These are phyloP conservation scores for Sebastolobus altivelis DNA, from an alignment of 2,797 vertebrate species.

Conservation along the genomic window DNA sequence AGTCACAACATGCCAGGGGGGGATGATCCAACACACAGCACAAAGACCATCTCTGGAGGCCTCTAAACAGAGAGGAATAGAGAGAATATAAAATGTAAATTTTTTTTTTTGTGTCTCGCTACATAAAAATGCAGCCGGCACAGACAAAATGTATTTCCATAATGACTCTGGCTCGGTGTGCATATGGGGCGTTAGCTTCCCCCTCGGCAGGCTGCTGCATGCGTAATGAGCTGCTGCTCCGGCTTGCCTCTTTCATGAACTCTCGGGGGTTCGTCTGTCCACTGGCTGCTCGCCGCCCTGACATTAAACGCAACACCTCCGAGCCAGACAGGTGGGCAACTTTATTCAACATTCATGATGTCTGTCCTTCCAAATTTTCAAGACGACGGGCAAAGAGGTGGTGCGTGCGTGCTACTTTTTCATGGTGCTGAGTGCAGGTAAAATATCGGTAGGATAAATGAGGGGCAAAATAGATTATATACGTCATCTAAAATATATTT, in stretches of 20 bases:
- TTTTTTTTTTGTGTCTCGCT: slow-evolving; percentile 46
- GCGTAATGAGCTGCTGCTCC: slow-evolving; percentile 65
- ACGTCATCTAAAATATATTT: not conserved
- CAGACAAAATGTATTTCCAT: slow-evolving; percentile 75
- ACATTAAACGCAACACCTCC: slow-evolving; percentile 69
- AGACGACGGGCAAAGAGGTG: not conserved
- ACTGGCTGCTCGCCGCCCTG: slow-evolving; percentile 27
- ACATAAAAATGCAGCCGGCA: slow-evolving; percentile 65
- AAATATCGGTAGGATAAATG: slow-evolving; percentile 7
- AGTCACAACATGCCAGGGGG: slow-evolving; percentile 34
- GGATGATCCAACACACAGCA: slow-evolving; percentile 37
- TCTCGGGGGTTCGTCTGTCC: slow-evolving; percentile 60
- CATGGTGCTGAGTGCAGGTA: not conserved
- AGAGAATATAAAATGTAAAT: slow-evolving; percentile 61
- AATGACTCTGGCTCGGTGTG: slow-evolving; percentile 71
- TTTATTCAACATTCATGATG: slow-evolving; percentile 71
- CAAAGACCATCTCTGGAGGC: slow-evolving; percentile 54
- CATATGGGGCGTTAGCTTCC: slow-evolving; percentile 66
- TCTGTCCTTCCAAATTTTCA: slow-evolving; percentile 53
- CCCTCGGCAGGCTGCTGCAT: slow-evolving; percentile 67
- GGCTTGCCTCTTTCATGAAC: slow-evolving; percentile 70
- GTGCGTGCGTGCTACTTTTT: not conserved
- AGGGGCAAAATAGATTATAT: not conserved
- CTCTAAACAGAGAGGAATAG: slow-evolving; percentile 48
- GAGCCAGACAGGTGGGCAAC: slow-evolving; percentile 69